Evolutionary conservation across 1,140 invertebrate species (phyloP), one percentile per base, ranked within the genome.

Genomic region (Rhyzopertha dominica): DNA sequence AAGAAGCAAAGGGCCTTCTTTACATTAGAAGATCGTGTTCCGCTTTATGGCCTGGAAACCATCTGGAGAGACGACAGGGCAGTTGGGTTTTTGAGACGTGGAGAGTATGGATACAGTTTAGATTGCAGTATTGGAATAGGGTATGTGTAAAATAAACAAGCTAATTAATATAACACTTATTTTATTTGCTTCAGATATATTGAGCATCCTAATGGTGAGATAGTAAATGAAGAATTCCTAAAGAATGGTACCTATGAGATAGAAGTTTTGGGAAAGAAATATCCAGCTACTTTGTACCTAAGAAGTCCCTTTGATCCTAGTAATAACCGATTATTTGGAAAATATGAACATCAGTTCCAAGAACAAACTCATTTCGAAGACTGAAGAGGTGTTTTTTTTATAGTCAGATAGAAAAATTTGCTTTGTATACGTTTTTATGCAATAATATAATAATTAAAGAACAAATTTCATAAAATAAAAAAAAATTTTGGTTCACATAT

Each of bases 21-120:
- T 54, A 90, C 79, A 1, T 72, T 87, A 0, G 70, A 83, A 38
- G 77, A 85, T 64, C 49, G 53, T 34, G 68, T 85, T 10, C 79
- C 86, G 12, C 56, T 95, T 14, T 87, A 84, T 74, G 89, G 90
- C 4, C 69, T 89, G 45, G 90, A 95, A 74, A 80, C 81, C 0
- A 83, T 95, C 58, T 88, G 80, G 63, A 78, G 88, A 59, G 79
- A 94, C 65, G 80, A 79, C 0, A 65, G 77, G 54, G 68, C 81
- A 0, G 85, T 90, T 18, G 90, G 90, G 26, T 86, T 85, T 51
- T 62, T 93, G 9, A 72, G 89, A 42, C 72, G 88, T 59, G 87
- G 84, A 1, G 88, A 92, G 55, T 91, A 80, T 57, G 87, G 76
- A 3, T 90, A 82, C 58, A 73, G 76, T 35, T 68, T 90, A 24